Evolutionary conservation across 1,140 invertebrate genomes (phyloP).

Genomic region (Lutraria rhynchaena): DNA sequence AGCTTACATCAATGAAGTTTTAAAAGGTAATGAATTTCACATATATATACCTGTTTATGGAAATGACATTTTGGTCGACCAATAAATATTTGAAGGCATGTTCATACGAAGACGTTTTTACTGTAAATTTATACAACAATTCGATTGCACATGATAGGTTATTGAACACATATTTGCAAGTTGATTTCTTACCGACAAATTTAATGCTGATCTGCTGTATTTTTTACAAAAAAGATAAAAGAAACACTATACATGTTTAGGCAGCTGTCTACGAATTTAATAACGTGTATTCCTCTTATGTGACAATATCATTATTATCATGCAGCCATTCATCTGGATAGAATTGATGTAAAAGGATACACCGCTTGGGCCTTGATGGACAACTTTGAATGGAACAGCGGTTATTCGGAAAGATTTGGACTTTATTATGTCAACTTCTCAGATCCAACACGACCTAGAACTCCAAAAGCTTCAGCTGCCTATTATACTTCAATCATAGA

Average conservation of each 20-base stretch:
- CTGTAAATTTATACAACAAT: no score
- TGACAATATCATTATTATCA: background rate
- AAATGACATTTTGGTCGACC: no score
- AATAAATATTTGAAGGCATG: no score
- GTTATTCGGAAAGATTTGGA: constrained; percentile 86
- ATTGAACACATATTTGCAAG: no score
- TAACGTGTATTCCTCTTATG: no score
- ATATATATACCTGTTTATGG: background rate
- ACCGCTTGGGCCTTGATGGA: constrained; percentile 90
- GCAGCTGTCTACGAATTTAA: no score
- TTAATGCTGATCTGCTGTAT: no score
- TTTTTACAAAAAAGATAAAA: no score
- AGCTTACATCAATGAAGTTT: constrained; percentile 86
- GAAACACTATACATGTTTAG: no score
- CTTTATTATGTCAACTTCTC: constrained; percentile 89
- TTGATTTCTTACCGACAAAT: no score
- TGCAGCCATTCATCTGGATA: constrained; percentile 84
- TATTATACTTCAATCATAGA: constrained; percentile 71
- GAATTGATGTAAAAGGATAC: constrained; percentile 87
- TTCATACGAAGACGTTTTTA: no score
- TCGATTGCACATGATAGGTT: no score
- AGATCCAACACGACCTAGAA: constrained; percentile 86
- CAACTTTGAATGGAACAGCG: constrained; percentile 90
- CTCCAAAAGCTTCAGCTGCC: constrained; percentile 87
- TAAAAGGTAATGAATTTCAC: constrained; percentile 80